Evolutionary conservation across 1,140 invertebrate species (phyloP), one percentile per base, ranked within the genome.

Genomic region (Cydia strobilella): DNA sequence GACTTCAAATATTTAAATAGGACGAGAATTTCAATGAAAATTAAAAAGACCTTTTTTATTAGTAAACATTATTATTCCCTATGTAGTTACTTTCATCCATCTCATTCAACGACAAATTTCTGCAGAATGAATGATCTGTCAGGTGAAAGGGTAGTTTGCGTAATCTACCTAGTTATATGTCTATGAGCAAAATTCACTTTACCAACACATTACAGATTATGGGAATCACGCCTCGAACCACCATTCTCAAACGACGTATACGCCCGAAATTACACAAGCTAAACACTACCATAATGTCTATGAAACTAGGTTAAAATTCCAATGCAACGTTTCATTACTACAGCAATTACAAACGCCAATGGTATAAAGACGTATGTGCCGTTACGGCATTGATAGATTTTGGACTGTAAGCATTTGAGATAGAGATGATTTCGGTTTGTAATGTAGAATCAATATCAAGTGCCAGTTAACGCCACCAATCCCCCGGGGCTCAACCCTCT

Each of bases 201-300:
- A 83, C 80, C 83, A 81, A 87, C 76, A 81, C 83, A 79, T 83
- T 82, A 86, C 83, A 88, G 88, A 91, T 90, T 89, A 90, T 90
- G 86, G 83, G 88, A 91, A 90, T 91, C 89, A 90, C 88, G 89
- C 88, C 84, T 85, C 48, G 13, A 31, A 18, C 13, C 63, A 15
- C 15, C 12, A n/a, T 66, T n/a, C 12, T 18, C 25, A 31, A 4
- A 66, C 63, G 27, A 12, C 15, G 5, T 66, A 66, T n/a, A 13
- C 27, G 63, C 51, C 18, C n/a, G 5, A n/a, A 54, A 54, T 15
- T 18, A 9, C 5, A 2, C 51, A 54, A 54, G 51, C 51, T 0
- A 54, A 54, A 54, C 15, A 54, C 51, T 9, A n/a, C 7, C 51
- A 20, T 20, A 54, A 13, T 1, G 7, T 18, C n/a, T 18, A 20